A percentile compares a stretch with the other conserved stretches of the same genome.
phyloP scores from a whole-genome alignment of 2,888 invertebrate species.

The Empis stercorea region DNA sequence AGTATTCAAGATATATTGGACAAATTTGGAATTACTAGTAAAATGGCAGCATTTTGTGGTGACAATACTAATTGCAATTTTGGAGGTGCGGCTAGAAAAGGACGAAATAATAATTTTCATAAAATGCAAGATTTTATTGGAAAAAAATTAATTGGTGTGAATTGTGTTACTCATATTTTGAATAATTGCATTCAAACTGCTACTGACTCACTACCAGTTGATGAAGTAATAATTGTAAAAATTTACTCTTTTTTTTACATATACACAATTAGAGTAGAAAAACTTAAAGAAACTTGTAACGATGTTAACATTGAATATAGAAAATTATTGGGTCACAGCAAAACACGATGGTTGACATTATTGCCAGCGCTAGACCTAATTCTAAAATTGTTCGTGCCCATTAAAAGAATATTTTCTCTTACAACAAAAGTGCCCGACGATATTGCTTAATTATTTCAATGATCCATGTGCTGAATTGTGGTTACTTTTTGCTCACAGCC shows the following conservation, averaged over 20 bases:
- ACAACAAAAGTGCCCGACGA: constrained; percentile 1
- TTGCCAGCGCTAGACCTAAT: constrained; percentile 1
- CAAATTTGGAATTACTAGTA: background rate
- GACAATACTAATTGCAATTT: background rate
- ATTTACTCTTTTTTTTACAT: constrained; percentile 17
- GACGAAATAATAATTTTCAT: background rate
- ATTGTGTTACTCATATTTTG: background rate
- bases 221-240: background rate
- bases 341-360: constrained; percentile 7
- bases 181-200: background rate
- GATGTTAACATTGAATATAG: constrained; percentile 2
- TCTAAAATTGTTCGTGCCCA: constrained; percentile 1
- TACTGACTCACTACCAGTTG: background rate
- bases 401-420: constrained; percentile 4
- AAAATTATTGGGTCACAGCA: background rate
- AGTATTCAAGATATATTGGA: background rate
- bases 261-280: constrained; percentile 14
- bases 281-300: constrained; percentile 6
- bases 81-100: background rate
- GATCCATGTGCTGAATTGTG: constrained; percentile 2
- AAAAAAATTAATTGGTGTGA: background rate
- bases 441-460: background rate
- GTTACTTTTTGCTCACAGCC: constrained; percentile 2
- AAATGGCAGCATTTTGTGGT: background rate
- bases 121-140: background rate